Base-by-base conservation (phyloP, 2,113 vertebrate genomes). In the Vombatus ursinus region DNA sequence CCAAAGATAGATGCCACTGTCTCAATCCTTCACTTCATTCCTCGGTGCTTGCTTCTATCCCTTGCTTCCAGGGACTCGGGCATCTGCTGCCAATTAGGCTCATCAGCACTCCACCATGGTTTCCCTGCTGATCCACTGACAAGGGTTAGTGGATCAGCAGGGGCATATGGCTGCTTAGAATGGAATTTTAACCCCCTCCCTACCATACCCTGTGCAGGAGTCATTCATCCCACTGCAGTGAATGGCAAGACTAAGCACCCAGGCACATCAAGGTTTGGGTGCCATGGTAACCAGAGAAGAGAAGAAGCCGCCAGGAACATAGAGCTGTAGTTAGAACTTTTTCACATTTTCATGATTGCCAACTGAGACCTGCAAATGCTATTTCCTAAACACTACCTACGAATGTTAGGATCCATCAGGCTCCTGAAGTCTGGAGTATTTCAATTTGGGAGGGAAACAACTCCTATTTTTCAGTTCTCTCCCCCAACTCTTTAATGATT, bases 41-140 rank as follows among this genome's bases (percentile, higher is more conserved):
- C 91, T 9, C 96, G 95, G 57, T 91, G n/a, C 77, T 97, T 94
- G 52, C 22, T 90, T 95, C 57, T 3, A 52, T 92, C 50, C 37
- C 93, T 92, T 94, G 22, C 19, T 6, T 93, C 50, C 77, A 94
- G 47, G 90, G 52, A 95, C 93, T 48, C 51, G n/a, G 94, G 52
- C 96, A 97, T 97, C 96, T 97, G 95, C 94, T 95, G 89, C 50
- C 89, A 95, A 94, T 97, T 97, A 96, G 23, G 52, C 51, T 96
- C 95, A 94, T 96, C 96, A 96, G 89, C 68, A n/a, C 47, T 95
- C 16, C 61, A 19, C 77, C 26, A 44, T 51, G 90, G 93, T 48
- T 50, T 91, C 89, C 95, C 91, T 77, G 90, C 77, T 96, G 91
- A 90, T 92, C 22, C 8, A 51, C 53, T 95, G 2, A 14, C 68